Base-by-base conservation (phyloP, 2,888 invertebrate genomes). In the Synergus japonicus region DNA sequence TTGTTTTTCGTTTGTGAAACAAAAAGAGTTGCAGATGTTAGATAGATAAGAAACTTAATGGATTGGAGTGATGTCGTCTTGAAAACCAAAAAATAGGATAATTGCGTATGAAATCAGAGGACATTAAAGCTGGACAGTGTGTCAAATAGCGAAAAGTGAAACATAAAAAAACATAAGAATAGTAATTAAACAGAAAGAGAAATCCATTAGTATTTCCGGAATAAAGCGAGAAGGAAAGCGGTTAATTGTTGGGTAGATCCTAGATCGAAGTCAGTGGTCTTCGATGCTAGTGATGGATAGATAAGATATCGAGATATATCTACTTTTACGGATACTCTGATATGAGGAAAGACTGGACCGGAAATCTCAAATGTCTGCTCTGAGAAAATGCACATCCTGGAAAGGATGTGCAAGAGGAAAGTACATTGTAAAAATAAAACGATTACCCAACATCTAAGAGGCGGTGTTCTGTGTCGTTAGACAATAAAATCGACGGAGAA, bases 311-410 rank as follows among this genome's bases (percentile, higher is more conserved):
- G n/a, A 66, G 13, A 37, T 37, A 37, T 64, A 37, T 44, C n/a
- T 15, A 37, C 15, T 29, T 18, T 7, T 18, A 60, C 18, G 22
- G 18, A 41, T 15, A 0, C n/a, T 41, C 41, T 66, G 41, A n/a
- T n/a, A 66, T 15, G 43, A n/a, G 41, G n/a, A 43, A 66, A 43
- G 66, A 43, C 43, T 66, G n/a, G 37, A 43, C 66, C 66, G 66
- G 43, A 66, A 66, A 66, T 66, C 66, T 66, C 43, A 43, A 43
- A 66, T 66, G 66, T 66, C 66, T 66, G 43, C 41, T 9, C 66
- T 43, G 43, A 66, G 66, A 66, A 66, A 66, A 66, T 66, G 41
- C 18, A 43, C 66, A 66, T 66, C 66, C 66, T 66, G 29, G 29
- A 29, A 3, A 29, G 29, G 29, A 29, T 29, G 29, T 29, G 29